Evolutionary conservation across 2,797 vertebrate genomes (phyloP), one percentile per base, ranked within the genome.

Genomic region (Rhinella marina): DNA sequence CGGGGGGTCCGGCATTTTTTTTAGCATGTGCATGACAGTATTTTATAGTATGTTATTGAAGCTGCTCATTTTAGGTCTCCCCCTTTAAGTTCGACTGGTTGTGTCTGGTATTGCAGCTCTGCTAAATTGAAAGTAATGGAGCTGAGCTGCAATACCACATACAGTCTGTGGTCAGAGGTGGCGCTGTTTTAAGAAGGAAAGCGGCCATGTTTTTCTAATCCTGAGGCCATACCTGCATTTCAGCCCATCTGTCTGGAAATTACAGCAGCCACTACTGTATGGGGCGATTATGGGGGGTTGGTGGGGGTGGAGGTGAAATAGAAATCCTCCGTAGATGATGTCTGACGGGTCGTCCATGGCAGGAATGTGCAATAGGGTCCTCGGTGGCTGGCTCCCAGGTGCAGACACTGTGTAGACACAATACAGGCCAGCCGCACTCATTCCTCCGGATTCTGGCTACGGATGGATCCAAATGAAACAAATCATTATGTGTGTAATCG

Each of bases 401-500:
- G 62, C 25, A 66, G 13, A 32, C 13, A 11, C 29, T 13, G 10
- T 19, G 17, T 10, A 52, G 64, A 54, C 66, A 23, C 64, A 83
- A 32, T 72, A 29, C 52, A 72, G 66, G 25, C 29, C 11, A 12
- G 62, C 81, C 10, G 41, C 2, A 11, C 64, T 72, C 64, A 72
- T 83, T 72, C 23, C 17, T 19, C 64, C 1, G 57, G 23, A 84
- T 75, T 27, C 70, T n/a, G n/a, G 21, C 50, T 32, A 59, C 61
- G 54, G 68, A 72, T 27, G 32, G 16, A 70, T 70, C 64, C 64
- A 83, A 83, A 83, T 70, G 2, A 83, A 83, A 72, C 62, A 83
- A 83, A 83, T 83, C 50, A 83, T 72, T 52, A 72, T 29, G 81
- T 82, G 64, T 68, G 54, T 70, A 70, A 83, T 83, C 27, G 54